A percentile compares a stretch with the other conserved stretches of the same genome.
phyloP scores from a whole-genome alignment of 2,797 vertebrate genomes.

The Rhabdomys pumilio region DNA sequence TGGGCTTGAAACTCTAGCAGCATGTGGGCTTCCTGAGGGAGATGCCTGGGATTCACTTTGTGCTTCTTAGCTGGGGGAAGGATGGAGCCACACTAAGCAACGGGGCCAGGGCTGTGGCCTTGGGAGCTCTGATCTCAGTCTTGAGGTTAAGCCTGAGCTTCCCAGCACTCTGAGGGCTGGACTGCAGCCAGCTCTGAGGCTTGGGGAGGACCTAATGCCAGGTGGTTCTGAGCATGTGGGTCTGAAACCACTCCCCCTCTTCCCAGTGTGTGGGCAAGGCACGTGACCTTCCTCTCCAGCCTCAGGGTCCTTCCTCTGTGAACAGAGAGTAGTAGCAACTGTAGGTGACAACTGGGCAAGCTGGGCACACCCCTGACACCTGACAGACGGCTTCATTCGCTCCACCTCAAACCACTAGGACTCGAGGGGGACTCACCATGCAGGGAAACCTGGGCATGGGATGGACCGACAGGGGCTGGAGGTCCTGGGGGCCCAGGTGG shows the following conservation, averaged over 20 bases:
- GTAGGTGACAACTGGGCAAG: neutral
- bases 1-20: neutral
- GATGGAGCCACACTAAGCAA: neutral
- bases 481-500: slow-evolving; percentile 88
- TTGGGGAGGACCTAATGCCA: neutral
- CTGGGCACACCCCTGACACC: neutral
- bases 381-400: neutral
- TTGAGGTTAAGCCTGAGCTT: neutral
- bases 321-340: neutral
- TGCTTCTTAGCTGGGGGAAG: neutral
- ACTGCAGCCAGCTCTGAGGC: slow-evolving; percentile 4
- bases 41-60: rapidly evolving
- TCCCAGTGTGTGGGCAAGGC: neutral
- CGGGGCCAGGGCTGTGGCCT: neutral
- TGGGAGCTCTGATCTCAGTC: neutral
- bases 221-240: neutral
- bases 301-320: slow-evolving; percentile 1
- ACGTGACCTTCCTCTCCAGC: neutral
- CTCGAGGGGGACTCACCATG: slow-evolving; percentile 80
- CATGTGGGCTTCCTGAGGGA: neutral
- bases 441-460: slow-evolving; percentile 86
- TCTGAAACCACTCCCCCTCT: neutral
- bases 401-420: neutral
- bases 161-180: neutral
- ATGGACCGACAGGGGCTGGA: slow-evolving; percentile 87